phyloP scores from a whole-genome alignment of 2,888 invertebrate genomes.

The Hipparchia semele region DNA sequence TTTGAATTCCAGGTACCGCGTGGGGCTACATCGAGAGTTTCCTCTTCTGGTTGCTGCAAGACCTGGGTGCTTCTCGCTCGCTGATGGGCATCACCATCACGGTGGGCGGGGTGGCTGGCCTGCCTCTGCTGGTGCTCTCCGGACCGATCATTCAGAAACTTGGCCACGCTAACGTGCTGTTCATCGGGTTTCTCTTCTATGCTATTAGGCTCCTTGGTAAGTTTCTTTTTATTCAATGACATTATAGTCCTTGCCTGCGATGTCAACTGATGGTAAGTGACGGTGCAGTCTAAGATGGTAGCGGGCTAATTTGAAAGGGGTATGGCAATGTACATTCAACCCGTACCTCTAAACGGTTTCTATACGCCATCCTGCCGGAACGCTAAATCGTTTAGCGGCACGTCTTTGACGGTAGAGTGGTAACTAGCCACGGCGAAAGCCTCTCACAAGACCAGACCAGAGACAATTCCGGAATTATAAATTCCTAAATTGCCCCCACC shows the following conservation, averaged over 20 bases:
- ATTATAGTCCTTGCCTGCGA: too few relatives aligned
- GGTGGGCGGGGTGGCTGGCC: slow-evolving; percentile 89
- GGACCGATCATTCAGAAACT: slow-evolving; percentile 88
- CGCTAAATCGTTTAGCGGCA: too few relatives aligned
- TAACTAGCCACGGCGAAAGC: background rate
- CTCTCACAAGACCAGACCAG: too few relatives aligned
- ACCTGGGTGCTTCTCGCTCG: slow-evolving; percentile 88
- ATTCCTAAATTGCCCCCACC: too few relatives aligned
- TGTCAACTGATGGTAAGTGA: too few relatives aligned
- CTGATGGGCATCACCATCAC: slow-evolving; percentile 92
- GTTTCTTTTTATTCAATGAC: slow-evolving; percentile 34
- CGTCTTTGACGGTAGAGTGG: background rate
- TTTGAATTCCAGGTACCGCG: slow-evolving; percentile 86
- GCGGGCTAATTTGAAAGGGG: too few relatives aligned
- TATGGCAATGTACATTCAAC: too few relatives aligned
- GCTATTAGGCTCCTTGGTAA: slow-evolving; percentile 87
- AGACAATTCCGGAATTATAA: too few relatives aligned
- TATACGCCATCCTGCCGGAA: too few relatives aligned
- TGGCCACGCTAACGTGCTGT: slow-evolving; percentile 90
- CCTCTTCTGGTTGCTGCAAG: slow-evolving; percentile 91
- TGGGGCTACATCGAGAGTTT: slow-evolving; percentile 93
- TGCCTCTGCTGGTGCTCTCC: slow-evolving; percentile 89
- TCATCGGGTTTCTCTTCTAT: slow-evolving; percentile 90
- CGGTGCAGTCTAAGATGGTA: too few relatives aligned
- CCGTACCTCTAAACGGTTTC: too few relatives aligned